These are phyloP conservation scores for Clupea harengus DNA, from an alignment of 2,113 vertebrate species.

Conservation along the genomic window DNA sequence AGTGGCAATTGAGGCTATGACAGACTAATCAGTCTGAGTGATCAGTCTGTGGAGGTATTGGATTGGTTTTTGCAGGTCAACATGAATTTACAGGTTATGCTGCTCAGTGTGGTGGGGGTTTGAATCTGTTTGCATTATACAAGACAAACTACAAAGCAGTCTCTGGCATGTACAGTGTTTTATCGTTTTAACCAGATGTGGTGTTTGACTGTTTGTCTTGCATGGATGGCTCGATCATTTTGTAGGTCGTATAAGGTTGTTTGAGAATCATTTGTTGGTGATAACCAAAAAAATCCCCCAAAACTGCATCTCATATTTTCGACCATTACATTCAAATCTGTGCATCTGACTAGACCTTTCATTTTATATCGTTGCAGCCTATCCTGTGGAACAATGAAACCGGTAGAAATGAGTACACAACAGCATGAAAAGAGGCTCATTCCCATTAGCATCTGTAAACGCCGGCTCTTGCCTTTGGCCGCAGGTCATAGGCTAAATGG, in stretches of 20 bases:
- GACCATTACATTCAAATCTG: background rate
- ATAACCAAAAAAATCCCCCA: no score
- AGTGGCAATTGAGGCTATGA: background rate
- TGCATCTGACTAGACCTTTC: background rate
- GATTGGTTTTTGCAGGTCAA: no score
- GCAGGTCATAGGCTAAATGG: constrained; percentile 41
- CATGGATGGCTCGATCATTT: no score
- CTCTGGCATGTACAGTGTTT: no score
- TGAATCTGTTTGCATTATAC: background rate
- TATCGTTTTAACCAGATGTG: no score
- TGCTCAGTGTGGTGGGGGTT: background rate
- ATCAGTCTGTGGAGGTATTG: background rate
- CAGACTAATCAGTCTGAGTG: background rate
- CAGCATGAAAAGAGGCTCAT: background rate
- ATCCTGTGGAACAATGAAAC: no score
- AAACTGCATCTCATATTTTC: no score
- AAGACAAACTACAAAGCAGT: background rate
- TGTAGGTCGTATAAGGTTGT: no score
- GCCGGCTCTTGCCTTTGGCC: background rate
- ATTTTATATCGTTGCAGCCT: background rate
- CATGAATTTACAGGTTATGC: background rate
- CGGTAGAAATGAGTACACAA: background rate
- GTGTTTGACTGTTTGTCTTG: no score
- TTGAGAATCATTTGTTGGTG: no score
- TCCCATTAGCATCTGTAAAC: background rate